phyloP scores from a whole-genome alignment of 2,888 invertebrate species.

The Pandemis heparana region DNA sequence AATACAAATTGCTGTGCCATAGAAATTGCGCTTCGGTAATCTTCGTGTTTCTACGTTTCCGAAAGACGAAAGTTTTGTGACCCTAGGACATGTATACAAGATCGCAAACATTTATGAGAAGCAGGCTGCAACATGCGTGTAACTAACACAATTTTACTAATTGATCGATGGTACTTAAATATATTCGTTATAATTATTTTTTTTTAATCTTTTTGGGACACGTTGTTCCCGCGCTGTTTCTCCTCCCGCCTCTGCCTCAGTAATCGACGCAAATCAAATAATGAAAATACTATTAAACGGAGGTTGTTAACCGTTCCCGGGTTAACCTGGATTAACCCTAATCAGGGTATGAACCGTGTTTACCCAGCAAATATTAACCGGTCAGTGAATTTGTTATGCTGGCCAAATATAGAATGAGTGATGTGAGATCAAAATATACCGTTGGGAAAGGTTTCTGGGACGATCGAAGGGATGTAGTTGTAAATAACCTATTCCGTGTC shows the following conservation, averaged over 20 bases:
- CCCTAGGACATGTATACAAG: too few species aligned
- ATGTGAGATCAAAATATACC: not conserved
- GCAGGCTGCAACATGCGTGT: too few species aligned
- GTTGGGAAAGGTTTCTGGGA: not conserved
- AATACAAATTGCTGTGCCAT: conserved; percentile 27
- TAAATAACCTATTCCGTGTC: too few species aligned
- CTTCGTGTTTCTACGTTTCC: not conserved
- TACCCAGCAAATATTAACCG: conserved; percentile 32
- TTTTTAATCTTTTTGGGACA: too few species aligned
- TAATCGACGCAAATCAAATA: conserved; percentile 22
- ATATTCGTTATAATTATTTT: too few species aligned
- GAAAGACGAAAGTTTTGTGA: not conserved
- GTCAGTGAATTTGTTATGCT: conserved; percentile 31
- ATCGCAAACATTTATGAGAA: too few species aligned
- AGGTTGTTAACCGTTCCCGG: conserved; percentile 21
- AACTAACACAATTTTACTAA: too few species aligned
- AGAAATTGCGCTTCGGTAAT: not conserved
- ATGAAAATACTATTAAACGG: conserved; percentile 30
- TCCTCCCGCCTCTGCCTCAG: not conserved
- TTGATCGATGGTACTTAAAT: too few species aligned
- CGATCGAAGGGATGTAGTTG: too few species aligned
- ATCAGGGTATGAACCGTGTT: conserved; percentile 31
- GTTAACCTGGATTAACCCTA: conserved; percentile 34
- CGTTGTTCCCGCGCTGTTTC: not conserved
- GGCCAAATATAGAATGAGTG: conserved; percentile 27